phyloP scores from a whole-genome alignment of 2,113 vertebrate genomes.

The Ophthalmolycus amberensis region DNA sequence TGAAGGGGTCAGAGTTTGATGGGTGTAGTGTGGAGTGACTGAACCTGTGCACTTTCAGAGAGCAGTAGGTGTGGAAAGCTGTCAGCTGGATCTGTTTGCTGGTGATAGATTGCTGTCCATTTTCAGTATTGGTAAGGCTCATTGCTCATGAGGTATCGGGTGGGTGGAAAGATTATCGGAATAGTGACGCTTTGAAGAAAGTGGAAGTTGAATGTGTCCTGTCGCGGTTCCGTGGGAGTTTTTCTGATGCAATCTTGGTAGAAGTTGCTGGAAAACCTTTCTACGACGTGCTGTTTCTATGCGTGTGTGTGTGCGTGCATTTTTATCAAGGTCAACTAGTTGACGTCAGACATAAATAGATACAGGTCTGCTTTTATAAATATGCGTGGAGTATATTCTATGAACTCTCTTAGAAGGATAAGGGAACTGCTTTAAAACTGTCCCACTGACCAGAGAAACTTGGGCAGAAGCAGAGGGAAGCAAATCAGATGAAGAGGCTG shows the following conservation, averaged over 20 bases:
- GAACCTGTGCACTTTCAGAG: constrained; percentile 56
- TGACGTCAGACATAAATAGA: neutral
- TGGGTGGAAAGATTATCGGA: constrained; percentile 79
- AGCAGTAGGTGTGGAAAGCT: constrained; percentile 55
- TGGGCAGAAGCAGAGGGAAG: constrained; percentile 6
- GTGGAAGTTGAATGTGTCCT: constrained; percentile 60
- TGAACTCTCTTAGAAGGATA: neutral
- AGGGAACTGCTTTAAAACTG: constrained; percentile 10
- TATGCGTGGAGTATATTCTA: neutral
- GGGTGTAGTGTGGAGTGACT: constrained; percentile 50
- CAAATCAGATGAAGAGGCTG: constrained; percentile 24
- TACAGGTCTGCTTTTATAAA: neutral
- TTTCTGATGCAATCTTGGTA: constrained; percentile 49
- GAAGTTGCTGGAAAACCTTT: constrained; percentile 49
- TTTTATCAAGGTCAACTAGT: neutral
- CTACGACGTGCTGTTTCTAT: neutral
- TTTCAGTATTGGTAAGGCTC: constrained; percentile 74
- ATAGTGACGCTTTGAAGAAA: constrained; percentile 66
- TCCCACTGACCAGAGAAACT: neutral
- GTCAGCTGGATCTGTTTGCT: constrained; percentile 54
- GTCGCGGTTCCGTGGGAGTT: constrained; percentile 67
- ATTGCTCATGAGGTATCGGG: constrained; percentile 68
- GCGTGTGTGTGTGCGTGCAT: neutral
- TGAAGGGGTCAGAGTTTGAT: constrained; percentile 61
- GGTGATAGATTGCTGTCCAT: constrained; percentile 76